Conservation (phyloP, 2,797 vertebrate species). For the Falco berigora region DNA sequence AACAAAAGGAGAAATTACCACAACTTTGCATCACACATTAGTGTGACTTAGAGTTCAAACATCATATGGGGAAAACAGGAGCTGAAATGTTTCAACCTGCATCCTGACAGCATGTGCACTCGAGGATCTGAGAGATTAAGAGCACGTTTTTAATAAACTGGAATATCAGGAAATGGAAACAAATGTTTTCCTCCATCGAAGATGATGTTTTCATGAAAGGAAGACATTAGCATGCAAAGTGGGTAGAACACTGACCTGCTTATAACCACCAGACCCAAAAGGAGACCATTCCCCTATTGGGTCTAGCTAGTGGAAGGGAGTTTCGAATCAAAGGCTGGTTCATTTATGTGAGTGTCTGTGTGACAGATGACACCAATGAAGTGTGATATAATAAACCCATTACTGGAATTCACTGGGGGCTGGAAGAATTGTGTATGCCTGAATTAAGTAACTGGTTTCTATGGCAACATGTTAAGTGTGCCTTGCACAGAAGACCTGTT, state of each 20-base stretch:
- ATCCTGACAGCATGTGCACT: neutral
- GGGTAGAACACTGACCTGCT: neutral
- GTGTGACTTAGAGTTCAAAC: neutral
- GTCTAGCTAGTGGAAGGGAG: neutral
- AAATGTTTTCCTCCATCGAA: neutral
- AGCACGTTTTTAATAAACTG: constrained; percentile 31
- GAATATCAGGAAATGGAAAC: constrained; percentile 28
- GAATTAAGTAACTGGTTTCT: constrained; percentile 62
- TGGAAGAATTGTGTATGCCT: constrained; percentile 52
- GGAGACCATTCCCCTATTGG: neutral
- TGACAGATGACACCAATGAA: constrained; percentile 67
- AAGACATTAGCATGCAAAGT: constrained; percentile 1
- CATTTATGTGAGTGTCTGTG: constrained; percentile 39
- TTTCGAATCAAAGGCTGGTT: constrained; percentile 29
- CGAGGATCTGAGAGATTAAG: constrained; percentile 5
- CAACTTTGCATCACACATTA: neutral
- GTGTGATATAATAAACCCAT: constrained; percentile 68
- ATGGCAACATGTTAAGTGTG: constrained; percentile 58
- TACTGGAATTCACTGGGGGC: constrained; percentile 63
- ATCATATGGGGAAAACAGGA: neutral
- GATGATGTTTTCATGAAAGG: neutral
- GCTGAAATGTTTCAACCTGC: neutral
- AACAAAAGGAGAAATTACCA: neutral
- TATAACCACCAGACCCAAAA: neutral
- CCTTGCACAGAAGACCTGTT: constrained; percentile 47